A percentile compares a stretch with the other conserved stretches of the same genome.
Conservation (phyloP, 2,797 vertebrate species). For the Cossypha dichroa region DNA sequence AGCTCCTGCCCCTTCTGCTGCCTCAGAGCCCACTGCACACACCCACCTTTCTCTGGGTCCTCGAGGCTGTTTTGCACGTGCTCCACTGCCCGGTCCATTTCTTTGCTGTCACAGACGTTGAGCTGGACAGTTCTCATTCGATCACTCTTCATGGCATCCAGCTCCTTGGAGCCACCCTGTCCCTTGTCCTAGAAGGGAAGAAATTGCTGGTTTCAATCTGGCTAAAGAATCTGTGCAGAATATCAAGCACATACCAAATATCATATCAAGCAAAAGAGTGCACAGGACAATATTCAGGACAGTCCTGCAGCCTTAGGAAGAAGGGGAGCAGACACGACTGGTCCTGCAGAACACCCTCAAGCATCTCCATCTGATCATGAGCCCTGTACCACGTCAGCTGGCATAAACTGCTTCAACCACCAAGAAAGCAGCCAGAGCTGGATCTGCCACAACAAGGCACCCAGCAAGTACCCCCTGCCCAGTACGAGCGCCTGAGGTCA, state of each 20-base stretch:
- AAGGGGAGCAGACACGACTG: neutral
- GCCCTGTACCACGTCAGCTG: neutral
- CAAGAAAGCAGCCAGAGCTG: neutral
- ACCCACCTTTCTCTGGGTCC: conserved; percentile 75
- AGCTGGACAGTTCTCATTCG: conserved; percentile 78
- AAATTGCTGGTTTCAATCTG: neutral
- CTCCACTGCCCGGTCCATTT: conserved; percentile 73
- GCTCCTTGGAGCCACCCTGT: conserved; percentile 72
- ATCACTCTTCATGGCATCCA: conserved; percentile 78
- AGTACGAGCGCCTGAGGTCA: neutral
- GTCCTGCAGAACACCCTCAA: neutral
- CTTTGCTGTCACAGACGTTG: conserved; percentile 76
- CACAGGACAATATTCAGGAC: neutral
- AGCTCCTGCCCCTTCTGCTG: neutral
- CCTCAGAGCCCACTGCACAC: fast-evolving
- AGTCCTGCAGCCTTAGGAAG: neutral
- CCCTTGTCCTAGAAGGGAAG: conserved; percentile 71
- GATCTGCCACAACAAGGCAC: neutral
- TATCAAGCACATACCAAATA: neutral
- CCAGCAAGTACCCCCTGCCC: neutral
- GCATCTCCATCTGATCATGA: neutral
- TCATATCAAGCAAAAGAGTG: neutral
- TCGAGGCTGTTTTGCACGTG: conserved; percentile 51
- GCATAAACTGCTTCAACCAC: neutral
- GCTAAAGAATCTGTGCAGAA: neutral